Base-by-base conservation (phyloP, 2,888 invertebrate genomes). In the Emesis furor region DNA sequence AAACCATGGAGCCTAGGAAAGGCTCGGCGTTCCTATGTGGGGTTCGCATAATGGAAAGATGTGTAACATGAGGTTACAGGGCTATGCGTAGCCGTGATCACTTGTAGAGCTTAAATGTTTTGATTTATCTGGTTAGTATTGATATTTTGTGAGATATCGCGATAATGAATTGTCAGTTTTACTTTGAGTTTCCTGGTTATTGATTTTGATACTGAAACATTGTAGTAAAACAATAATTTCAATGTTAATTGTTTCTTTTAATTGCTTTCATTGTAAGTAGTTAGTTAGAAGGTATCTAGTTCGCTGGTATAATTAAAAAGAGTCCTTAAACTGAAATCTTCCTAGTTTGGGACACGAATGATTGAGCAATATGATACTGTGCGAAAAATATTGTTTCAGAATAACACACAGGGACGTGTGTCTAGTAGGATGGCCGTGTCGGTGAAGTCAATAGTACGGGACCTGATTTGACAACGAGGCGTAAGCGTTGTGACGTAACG, bases 1-100 rank as follows among this genome's bases (percentile, higher is more conserved):
- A 73, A 46, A 73, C 73, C 73, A 51, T 73, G 2, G 73, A 73
- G n/a, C 17, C 6, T 6, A 17, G 17, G 55, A 51, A 17, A 55
- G 55, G 4, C 55, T 17, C 4, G 55, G 55, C 55, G 55, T 55
- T 55, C 55, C 55, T 17, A n/a, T 4, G 55, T 5, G 55, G n/a
- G n/a, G 17, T 55, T 55, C 17, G 55, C 17, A 17, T 55, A 24
- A 24, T 24, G 24, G 1, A 7, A 17, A 55, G 7, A 3, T 55
- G 17, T 17, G 51, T 51, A 51, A 51, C 51, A 14, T 14, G 51
- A 51, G 51, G 51, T 51, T 51, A 51, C 51, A 2, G 51, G 51
- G 51, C 51, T 51, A 51, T 51, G 1, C 12, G n/a, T 51, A n/a
- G 51, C 51, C 12, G n/a, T 1, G 1, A 51, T 12, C 51, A 51